A percentile compares a stretch with the other conserved stretches of the same genome.
Evolutionary conservation across 2,797 vertebrate species (phyloP).

Genomic region (Huso huso): DNA sequence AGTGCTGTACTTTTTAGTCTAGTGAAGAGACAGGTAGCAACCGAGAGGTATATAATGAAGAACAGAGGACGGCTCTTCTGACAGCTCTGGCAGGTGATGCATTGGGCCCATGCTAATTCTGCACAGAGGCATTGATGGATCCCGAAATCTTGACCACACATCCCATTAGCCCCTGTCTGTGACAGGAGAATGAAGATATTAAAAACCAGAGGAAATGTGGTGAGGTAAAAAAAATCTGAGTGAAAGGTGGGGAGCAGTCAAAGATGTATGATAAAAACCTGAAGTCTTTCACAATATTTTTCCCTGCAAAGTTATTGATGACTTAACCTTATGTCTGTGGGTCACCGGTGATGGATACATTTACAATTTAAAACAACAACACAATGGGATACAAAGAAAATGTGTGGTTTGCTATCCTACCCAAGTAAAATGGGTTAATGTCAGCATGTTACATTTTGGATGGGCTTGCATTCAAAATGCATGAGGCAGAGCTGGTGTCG

Average conservation of each 20-base stretch:
- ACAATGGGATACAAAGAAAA: slow-evolving; percentile 66
- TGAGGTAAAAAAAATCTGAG: slow-evolving; percentile 40
- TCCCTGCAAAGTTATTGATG: slow-evolving; percentile 64
- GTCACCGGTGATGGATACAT: slow-evolving; percentile 70
- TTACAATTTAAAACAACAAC: slow-evolving; percentile 39
- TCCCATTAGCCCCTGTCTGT: slow-evolving; percentile 97
- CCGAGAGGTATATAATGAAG: slow-evolving; percentile 79
- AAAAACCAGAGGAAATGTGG: slow-evolving; percentile 49
- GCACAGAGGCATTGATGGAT: slow-evolving; percentile 88
- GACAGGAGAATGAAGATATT: slow-evolving; percentile 85
- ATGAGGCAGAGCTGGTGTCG: no score
- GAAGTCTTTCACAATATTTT: slow-evolving; percentile 61
- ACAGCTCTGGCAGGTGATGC: slow-evolving; percentile 97
- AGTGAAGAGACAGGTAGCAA: slow-evolving; percentile 66
- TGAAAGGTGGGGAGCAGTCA: slow-evolving; percentile 58
- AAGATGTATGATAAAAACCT: slow-evolving; percentile 49
- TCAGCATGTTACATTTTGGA: background rate
- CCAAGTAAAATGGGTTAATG: slow-evolving; percentile 44
- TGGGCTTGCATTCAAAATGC: no score
- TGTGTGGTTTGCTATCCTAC: slow-evolving; percentile 64
- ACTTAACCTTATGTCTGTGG: slow-evolving; percentile 65
- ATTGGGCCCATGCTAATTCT: slow-evolving; percentile 89
- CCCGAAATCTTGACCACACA: slow-evolving; percentile 97
- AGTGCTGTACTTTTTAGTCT: slow-evolving; percentile 51
- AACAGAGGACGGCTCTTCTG: slow-evolving; percentile 65